Base-by-base conservation (phyloP, 2,797 vertebrate species). In the Xenops minutus region DNA sequence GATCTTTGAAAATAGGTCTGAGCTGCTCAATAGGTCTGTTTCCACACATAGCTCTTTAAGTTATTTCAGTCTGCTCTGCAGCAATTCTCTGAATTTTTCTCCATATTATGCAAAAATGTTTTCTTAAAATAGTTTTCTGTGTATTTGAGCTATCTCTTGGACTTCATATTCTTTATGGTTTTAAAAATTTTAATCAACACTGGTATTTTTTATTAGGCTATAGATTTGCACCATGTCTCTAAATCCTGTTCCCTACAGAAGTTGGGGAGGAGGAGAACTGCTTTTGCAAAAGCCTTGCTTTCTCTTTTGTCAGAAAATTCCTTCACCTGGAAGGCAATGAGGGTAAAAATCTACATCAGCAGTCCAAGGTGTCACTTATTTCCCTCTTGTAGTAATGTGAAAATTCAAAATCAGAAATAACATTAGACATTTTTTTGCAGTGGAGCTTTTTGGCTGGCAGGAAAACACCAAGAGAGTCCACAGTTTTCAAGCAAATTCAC, bases 61-160 rank as follows among this genome's bases (percentile, higher is more conserved):
- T 85, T 73, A 59, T 77, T 94, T 80, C 54, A 32, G 27, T 92
- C 19, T 83, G 23, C 61, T 88, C 62, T 90, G 74, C 54, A 75
- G 13, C 19, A 81, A 7, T 63, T 73, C 73, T 76, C n/a, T 84
- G 51, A 39, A 41, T 75, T 76, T 59, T 86, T 94, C 78, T n/a
- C 39, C 59, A 48, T 34, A 36, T 86, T 85, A 81, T 44, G 32
- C 59, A 92, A 79, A 92, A 90, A 58, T 77, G 46, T 86, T 88
- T 95, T 76, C 55, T 72, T 86, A 82, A 93, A 92, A 85, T 77
- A 84, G n/a, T 81, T 84, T 71, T 72, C 48, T 73, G 2, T 93
- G 73, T 73, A 26, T 90, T 89, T 69, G n/a, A 89, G 44, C 48
- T 93, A 91, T 79, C 56, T 88, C 15, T 48, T 12, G 62, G 71